Conservation (phyloP, 2,797 vertebrate species). For the Chiloscyllium punctatum region DNA sequence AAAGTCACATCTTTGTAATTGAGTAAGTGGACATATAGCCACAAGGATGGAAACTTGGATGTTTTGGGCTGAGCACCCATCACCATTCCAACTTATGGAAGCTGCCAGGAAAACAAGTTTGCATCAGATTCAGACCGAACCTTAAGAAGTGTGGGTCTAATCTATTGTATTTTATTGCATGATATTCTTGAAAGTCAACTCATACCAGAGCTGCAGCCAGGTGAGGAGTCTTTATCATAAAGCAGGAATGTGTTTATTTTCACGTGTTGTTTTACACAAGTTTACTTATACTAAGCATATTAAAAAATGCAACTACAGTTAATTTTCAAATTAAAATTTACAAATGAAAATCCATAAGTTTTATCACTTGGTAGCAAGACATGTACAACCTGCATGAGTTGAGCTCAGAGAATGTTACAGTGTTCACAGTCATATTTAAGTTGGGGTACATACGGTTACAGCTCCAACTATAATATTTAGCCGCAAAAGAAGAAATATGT, state of each 20-base stretch:
- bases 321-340: neutral
- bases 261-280: neutral
- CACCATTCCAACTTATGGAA: neutral
- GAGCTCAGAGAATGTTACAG: constrained; percentile 14
- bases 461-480: neutral
- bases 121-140: neutral
- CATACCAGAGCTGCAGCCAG: neutral
- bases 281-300: neutral
- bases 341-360: neutral
- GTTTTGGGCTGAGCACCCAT: neutral
- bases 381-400: constrained; percentile 16
- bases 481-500: neutral
- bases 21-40: neutral
- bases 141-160: neutral
- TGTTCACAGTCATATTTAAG: constrained; percentile 8
- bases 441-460: neutral
- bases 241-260: neutral
- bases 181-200: neutral
- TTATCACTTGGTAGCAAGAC: neutral
- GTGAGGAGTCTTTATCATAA: neutral
- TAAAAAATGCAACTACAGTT: neutral
- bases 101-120: neutral
- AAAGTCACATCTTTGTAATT: neutral
- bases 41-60: neutral
- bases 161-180: neutral